phyloP scores from a whole-genome alignment of 2,888 invertebrate species.

The Thecocarcelia acutangulata region DNA sequence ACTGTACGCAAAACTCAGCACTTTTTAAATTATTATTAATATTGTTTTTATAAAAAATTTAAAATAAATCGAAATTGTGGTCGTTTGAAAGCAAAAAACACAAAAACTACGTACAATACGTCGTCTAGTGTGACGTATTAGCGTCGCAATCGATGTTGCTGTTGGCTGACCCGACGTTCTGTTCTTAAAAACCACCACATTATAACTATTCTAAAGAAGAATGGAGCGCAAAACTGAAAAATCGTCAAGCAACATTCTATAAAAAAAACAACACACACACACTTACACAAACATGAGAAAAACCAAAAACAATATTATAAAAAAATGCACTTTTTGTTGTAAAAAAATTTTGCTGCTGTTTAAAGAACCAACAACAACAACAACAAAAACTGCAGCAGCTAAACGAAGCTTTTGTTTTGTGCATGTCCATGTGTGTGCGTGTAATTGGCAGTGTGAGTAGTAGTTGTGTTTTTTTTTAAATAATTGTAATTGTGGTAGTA shows the following conservation, averaged over 20 bases:
- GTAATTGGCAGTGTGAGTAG: conserved; percentile 26
- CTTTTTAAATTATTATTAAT: neutral
- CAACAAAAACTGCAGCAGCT: conserved; percentile 58
- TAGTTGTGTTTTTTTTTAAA: conserved; percentile 14
- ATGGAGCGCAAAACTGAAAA: conserved; percentile 67
- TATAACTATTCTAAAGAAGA: conserved; percentile 61
- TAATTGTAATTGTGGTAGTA: conserved; percentile 21
- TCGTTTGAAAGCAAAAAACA: conserved; percentile 58
- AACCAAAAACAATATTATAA: conserved; percentile 34
- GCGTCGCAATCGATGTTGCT: conserved; percentile 62
- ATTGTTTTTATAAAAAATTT: neutral
- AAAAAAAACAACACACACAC: conserved; percentile 39
- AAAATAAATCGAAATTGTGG: conserved; percentile 41
- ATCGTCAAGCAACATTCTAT: conserved; percentile 49
- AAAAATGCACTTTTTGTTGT: conserved; percentile 64
- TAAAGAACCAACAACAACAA: conserved; percentile 40
- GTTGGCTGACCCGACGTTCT: conserved; percentile 63
- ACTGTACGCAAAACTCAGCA: conserved; percentile 10
- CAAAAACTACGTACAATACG: conserved; percentile 70
- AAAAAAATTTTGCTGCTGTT: conserved; percentile 42
- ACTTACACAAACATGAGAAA: conserved; percentile 29
- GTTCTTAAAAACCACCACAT: conserved; percentile 69
- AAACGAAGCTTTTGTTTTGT: conserved; percentile 55
- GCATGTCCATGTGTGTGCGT: conserved; percentile 15
- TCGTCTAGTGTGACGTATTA: conserved; percentile 67